phyloP scores from a whole-genome alignment of 2,888 invertebrate species.

The Drosophila percnosoma region DNA sequence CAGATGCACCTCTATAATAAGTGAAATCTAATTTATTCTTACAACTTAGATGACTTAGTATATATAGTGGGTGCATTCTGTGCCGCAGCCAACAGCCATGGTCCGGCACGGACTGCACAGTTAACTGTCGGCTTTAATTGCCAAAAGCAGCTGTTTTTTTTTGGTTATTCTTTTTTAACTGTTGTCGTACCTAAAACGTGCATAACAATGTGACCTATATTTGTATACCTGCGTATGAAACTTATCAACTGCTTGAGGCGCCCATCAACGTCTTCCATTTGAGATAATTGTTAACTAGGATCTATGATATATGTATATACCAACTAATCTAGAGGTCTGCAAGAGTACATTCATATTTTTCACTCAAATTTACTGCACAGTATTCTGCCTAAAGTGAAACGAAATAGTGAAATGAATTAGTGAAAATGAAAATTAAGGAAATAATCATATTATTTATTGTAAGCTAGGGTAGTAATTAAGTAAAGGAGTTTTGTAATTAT shows the following conservation, averaged over 20 bases:
- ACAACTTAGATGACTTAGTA: conserved; percentile 21
- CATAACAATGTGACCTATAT: conserved; percentile 71
- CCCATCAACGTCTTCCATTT: conserved; percentile 66
- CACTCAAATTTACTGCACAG: neutral
- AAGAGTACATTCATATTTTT: neutral
- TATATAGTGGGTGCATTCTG: conserved; percentile 10
- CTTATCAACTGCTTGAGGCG: conserved; percentile 41
- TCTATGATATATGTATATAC: conserved; percentile 14
- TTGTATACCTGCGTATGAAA: conserved; percentile 66
- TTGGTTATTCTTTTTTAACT: neutral
- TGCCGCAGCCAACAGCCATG: conserved; percentile 9
- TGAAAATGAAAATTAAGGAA: neutral
- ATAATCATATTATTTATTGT: neutral
- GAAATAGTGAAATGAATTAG: neutral
- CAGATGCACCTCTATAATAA: conserved; percentile 27
- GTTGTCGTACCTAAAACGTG: conserved; percentile 65
- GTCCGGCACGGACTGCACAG: neutral
- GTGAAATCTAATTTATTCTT: conserved; percentile 35
- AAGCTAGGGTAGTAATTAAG: neutral
- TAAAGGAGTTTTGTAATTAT: neutral
- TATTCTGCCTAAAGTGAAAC: neutral
- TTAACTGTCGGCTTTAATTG: conserved; percentile 23
- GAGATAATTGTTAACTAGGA: conserved; percentile 46
- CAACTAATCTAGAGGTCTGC: neutral
- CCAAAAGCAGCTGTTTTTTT: conserved; percentile 21